Base-by-base conservation (phyloP, 2,113 vertebrate genomes). In the Hepsetus odoe region DNA sequence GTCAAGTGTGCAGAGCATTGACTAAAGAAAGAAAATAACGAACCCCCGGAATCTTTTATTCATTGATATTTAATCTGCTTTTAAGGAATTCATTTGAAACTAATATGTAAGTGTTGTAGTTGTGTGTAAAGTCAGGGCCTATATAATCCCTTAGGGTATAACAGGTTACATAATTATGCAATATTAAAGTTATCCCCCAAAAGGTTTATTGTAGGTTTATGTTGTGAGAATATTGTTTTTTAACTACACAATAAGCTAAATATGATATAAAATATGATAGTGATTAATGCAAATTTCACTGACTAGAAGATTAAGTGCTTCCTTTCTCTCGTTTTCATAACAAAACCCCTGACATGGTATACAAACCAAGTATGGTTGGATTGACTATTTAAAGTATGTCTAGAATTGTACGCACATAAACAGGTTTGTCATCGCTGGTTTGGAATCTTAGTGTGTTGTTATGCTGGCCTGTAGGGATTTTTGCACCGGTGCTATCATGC, bases 381-480 rank as follows among this genome's bases (percentile, higher is more conserved):
- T 14, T 62, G 26, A 30, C 59, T 62, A 30, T 59, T 59, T 30
- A 32, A 62, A 62, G 28, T 20, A 18, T 14, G 18, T 32, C 0
- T 32, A 7, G 5, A 33, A 32, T 16, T 30, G 4, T 32, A 18
- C 14, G 6, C 30, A 32, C 30, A 62, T 33, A 7, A 62, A 16
- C 28, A 7, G 30, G 30, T 5, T 18, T 32, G 30, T 33, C 30
- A 32, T 62, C 16, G 24, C 59, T 62, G 59, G 13, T 2, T 4
- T 16, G 59, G 6, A 20, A 20, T 49, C 12, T 49, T n/a, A n/a
- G 46, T 20, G 24, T 28, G 56, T 30, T 28, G 16, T 32, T 16
- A 14, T 62, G 59, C 30, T 16, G 59, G 14, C 59, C 59, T 62
- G 59, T 26, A 42, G 74, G 14, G 13, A 56, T 66, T 68, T 77